Evolutionary conservation across 1,140 invertebrate species (phyloP).

Genomic region (Rhynchophorus ferrugineus): DNA sequence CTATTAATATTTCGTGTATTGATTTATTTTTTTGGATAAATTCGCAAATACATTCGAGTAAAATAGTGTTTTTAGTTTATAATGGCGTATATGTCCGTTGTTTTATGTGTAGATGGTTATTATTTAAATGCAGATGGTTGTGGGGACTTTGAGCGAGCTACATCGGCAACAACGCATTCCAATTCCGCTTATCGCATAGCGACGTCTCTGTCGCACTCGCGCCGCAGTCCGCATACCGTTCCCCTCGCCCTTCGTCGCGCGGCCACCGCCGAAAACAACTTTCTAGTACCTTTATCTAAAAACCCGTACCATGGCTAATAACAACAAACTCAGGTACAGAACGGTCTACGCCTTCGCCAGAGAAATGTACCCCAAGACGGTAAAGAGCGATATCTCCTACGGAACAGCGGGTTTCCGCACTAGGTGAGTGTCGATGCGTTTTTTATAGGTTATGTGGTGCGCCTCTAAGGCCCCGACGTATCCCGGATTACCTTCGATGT

Average conservation of each 20-base stretch:
- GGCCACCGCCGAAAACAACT: conserved; percentile 13
- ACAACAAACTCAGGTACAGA: conserved; percentile 30
- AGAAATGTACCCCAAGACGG: conserved; percentile 64
- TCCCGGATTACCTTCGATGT: too few species aligned
- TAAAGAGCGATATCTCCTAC: conserved; percentile 55
- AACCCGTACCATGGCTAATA: conserved; percentile 30
- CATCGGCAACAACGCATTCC: conserved; percentile 3
- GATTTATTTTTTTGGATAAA: too few species aligned
- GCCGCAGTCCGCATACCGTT: not conserved
- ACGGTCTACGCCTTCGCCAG: conserved; percentile 62
- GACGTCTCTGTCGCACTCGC: conserved; percentile 11
- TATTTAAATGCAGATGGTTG: too few species aligned
- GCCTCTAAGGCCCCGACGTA: too few species aligned
- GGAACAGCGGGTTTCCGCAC: conserved; percentile 63
- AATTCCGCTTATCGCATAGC: not conserved
- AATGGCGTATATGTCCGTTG: too few species aligned
- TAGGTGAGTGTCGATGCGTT: conserved; percentile 49
- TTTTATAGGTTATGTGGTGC: conserved; percentile 23
- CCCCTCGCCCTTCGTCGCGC: conserved; percentile 6
- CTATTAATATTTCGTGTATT: too few species aligned
- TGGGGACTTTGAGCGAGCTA: not conserved
- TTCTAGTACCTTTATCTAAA: conserved; percentile 18
- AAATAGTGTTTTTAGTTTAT: too few species aligned
- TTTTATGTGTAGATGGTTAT: too few species aligned
- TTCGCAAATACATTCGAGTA: too few species aligned